Evolutionary conservation across 1,140 invertebrate genomes (phyloP).

Genomic region (Littorina saxatilis): DNA sequence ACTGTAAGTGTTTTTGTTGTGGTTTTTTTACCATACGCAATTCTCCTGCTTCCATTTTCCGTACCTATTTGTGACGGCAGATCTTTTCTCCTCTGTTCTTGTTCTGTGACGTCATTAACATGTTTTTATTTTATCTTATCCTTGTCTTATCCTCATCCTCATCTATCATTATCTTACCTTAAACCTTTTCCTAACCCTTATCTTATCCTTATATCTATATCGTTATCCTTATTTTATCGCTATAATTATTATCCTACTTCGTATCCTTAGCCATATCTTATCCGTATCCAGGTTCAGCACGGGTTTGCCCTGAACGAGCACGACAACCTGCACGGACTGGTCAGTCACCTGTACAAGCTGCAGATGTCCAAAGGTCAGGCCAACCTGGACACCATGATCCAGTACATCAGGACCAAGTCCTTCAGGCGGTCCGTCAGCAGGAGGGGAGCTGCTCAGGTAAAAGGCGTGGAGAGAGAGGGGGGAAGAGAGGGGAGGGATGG

Average conservation of each 20-base stretch:
- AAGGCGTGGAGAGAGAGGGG: no score
- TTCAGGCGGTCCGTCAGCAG: constrained; percentile 56
- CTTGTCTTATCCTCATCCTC: no score
- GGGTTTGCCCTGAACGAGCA: constrained; percentile 56
- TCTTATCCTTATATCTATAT: not conserved
- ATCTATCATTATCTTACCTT: no score
- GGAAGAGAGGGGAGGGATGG: not conserved
- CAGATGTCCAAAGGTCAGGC: constrained; percentile 51
- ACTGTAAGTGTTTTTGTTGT: constrained; percentile 31
- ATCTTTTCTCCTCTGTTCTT: no score
- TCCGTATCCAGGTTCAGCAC: constrained; percentile 44
- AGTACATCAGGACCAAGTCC: constrained; percentile 57
- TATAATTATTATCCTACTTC: not conserved
- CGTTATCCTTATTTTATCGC: not conserved
- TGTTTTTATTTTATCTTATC: no score
- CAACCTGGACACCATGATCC: constrained; percentile 52
- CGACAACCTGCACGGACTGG: constrained; percentile 42
- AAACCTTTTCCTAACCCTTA: no score
- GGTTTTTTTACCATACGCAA: no score
- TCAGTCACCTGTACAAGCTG: constrained; percentile 44
- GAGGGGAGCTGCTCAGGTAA: constrained; percentile 50
- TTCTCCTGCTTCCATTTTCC: not conserved
- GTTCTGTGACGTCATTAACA: no score
- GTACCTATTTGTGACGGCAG: not conserved
- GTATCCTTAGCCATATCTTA: constrained; percentile 15